Evolutionary conservation across 2,888 invertebrate species (phyloP).

Genomic region (Encarsia formosa): DNA sequence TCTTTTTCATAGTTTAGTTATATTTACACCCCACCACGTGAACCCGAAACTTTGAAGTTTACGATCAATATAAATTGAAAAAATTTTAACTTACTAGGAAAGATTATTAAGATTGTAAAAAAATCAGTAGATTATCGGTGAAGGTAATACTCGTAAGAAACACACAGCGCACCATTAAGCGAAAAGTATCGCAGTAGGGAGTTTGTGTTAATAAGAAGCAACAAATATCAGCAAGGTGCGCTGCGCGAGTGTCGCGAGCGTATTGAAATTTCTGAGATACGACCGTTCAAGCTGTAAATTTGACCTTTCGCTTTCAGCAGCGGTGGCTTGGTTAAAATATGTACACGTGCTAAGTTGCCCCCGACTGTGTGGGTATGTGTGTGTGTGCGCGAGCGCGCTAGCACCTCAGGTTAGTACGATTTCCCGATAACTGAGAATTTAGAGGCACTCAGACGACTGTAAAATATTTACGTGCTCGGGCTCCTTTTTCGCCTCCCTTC

Average conservation of each 20-base stretch:
- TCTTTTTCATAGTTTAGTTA: too few species aligned
- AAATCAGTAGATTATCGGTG: too few species aligned
- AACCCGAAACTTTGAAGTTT: too few species aligned
- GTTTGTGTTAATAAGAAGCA: too few species aligned
- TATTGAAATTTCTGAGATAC: slow-evolving; percentile 23
- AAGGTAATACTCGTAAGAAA: neutral
- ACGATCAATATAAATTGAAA: too few species aligned
- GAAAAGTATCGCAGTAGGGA: neutral
- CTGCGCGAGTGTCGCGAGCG: slow-evolving; percentile 5
- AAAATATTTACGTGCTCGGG: slow-evolving; percentile 33
- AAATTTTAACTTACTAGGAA: too few species aligned
- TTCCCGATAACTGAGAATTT: slow-evolving; percentile 35
- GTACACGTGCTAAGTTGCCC: neutral
- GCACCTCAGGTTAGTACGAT: too few species aligned
- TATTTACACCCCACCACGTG: too few species aligned
- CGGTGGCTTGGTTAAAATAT: neutral
- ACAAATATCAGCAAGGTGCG: too few species aligned
- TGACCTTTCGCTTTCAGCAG: slow-evolving; percentile 11
- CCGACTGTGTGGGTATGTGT: neutral
- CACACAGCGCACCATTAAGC: neutral
- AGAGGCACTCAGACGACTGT: slow-evolving; percentile 36
- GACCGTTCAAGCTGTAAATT: slow-evolving; percentile 14
- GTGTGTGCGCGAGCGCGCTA: slow-evolving; percentile 1
- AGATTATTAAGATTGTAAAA: too few species aligned
- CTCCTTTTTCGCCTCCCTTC: too few species aligned